Percentiles rank a stretch among this genome's conserved stretches.
Conservation (phyloP, 2,797 vertebrate genomes). For the Mergus octosetaceus region DNA sequence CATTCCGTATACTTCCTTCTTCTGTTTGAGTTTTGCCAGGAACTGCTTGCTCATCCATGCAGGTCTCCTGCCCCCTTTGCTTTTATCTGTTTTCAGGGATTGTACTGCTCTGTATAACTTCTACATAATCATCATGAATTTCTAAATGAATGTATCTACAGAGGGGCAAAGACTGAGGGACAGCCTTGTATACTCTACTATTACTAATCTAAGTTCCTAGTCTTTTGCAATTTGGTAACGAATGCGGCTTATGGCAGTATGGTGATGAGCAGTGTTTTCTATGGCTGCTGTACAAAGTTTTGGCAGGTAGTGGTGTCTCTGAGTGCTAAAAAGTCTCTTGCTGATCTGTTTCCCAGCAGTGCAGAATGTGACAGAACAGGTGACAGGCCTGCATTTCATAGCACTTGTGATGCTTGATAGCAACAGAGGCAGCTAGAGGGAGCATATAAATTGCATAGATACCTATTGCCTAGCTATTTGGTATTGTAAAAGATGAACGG, state of each 20-base stretch:
- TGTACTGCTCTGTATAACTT: background rate
- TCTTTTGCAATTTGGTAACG: background rate
- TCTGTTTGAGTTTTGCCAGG: too few species aligned
- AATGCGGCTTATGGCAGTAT: background rate
- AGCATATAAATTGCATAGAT: background rate
- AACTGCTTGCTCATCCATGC: too few species aligned
- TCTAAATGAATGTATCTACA: background rate
- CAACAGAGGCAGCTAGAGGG: background rate
- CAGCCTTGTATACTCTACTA: background rate
- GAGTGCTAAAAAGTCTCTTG: background rate
- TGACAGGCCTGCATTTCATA: background rate
- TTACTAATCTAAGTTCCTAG: background rate
- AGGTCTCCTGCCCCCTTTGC: too few species aligned
- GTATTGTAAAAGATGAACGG: background rate
- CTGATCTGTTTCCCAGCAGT: background rate
- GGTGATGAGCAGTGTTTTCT: background rate
- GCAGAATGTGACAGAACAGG: background rate
- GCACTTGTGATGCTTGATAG: background rate
- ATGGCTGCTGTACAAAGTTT: background rate
- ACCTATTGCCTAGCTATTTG: background rate
- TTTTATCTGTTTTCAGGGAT: background rate
- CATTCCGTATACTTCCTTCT: too few species aligned
- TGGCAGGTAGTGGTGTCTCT: background rate
- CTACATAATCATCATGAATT: background rate
- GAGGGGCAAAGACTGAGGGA: background rate